Percentiles rank a stretch among this genome's conserved stretches.
Evolutionary conservation across 2,797 vertebrate species (phyloP).

Genomic region (Emys orbicularis): DNA sequence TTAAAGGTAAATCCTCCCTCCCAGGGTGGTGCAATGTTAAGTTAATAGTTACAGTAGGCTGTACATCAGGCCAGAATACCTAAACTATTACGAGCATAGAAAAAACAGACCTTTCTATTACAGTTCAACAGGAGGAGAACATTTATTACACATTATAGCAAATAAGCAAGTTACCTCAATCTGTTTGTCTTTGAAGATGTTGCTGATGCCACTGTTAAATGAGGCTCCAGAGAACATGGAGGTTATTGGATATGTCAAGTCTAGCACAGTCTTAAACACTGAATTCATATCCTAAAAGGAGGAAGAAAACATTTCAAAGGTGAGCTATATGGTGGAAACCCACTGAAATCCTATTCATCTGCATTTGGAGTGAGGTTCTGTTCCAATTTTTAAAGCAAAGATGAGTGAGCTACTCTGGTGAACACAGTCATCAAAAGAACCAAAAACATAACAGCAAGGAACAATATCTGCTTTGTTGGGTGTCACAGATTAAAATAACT

Average conservation of each 20-base stretch:
- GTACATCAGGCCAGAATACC: not conserved
- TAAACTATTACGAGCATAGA: rapidly evolving
- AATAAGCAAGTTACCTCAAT: conserved; percentile 86
- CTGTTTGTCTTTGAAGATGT: conserved; percentile 91
- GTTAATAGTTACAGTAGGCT: not conserved
- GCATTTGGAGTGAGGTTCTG: not conserved
- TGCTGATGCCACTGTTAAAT: conserved; percentile 89
- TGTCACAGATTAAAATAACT: not conserved
- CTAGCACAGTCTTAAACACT: conserved; percentile 88
- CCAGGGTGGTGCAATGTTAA: not conserved
- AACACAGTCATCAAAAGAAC: not conserved
- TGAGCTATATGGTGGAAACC: not conserved
- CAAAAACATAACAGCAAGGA: not conserved
- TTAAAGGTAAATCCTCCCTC: not conserved
- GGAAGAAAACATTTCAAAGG: not conserved
- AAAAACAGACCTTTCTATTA: not conserved
- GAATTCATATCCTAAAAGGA: conserved; percentile 89
- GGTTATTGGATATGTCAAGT: conserved; percentile 94
- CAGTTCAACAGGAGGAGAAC: not conserved
- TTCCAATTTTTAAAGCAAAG: not conserved
- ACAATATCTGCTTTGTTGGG: not conserved
- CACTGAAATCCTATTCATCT: not conserved
- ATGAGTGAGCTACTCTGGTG: not conserved
- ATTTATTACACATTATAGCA: rapidly evolving
- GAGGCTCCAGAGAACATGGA: conserved; percentile 95